Conservation (phyloP, 2,888 invertebrate species). For the Agrilus cyanescens region DNA sequence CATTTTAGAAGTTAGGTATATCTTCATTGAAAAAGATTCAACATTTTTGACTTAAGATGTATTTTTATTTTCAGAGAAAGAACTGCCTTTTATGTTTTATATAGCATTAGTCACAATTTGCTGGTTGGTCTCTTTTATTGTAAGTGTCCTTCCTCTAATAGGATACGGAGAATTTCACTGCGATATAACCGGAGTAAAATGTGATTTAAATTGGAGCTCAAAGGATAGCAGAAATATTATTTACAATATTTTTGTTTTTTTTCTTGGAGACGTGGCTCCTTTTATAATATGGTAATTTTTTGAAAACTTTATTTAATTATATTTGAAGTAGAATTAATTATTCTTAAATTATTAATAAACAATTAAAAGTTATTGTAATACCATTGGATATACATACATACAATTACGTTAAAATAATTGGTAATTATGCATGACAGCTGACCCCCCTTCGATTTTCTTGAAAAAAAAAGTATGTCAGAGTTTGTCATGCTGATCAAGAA, state of each 20-base stretch:
- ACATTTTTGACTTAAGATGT: background rate
- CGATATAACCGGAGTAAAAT: conserved; percentile 39
- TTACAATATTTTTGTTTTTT: conserved; percentile 36
- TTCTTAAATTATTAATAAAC: too few species aligned
- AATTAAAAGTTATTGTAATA: too few species aligned
- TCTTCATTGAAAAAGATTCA: too few species aligned
- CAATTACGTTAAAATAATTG: too few species aligned
- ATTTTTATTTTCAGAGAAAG: conserved; percentile 33
- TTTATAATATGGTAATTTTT: conserved; percentile 39
- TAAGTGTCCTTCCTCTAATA: conserved; percentile 38
- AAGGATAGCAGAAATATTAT: conserved; percentile 36
- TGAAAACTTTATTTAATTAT: background rate
- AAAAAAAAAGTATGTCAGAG: too few species aligned
- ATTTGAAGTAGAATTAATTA: too few species aligned
- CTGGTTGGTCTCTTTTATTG: conserved; percentile 36
- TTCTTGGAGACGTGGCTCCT: conserved; percentile 37
- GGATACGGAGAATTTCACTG: conserved; percentile 42
- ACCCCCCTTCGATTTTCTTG: too few species aligned
- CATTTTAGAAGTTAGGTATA: too few species aligned
- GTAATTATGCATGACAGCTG: too few species aligned
- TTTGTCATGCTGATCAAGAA: too few species aligned
- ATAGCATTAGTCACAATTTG: conserved; percentile 36
- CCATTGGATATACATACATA: too few species aligned
- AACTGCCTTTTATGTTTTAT: conserved; percentile 36
- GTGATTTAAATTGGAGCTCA: conserved; percentile 40